Evolutionary conservation across 2,888 invertebrate species (phyloP).

Genomic region (Parelbella ahira): DNA sequence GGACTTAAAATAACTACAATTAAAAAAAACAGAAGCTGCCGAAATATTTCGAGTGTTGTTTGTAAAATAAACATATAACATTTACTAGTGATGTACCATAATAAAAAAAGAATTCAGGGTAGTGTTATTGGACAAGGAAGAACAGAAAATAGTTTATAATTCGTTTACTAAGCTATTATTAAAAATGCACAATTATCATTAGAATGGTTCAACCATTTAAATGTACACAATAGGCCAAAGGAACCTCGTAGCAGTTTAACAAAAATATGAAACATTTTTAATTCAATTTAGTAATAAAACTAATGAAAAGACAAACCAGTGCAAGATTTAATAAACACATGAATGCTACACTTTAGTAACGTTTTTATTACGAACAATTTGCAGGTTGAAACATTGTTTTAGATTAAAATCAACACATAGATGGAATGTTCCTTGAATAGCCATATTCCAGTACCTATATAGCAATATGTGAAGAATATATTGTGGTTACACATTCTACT

Average conservation of each 20-base stretch:
- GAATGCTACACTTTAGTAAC: too few species aligned
- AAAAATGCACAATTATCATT: conserved; percentile 68
- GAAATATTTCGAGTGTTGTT: too few species aligned
- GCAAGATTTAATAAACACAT: conserved; percentile 11
- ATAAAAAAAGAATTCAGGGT: too few species aligned
- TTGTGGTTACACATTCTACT: too few species aligned
- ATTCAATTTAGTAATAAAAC: conserved; percentile 16
- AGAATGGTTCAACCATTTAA: conserved; percentile 62
- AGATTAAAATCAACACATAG: conserved; percentile 25
- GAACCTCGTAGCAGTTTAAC: conserved; percentile 31
- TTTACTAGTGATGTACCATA: too few species aligned
- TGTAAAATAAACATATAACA: too few species aligned
- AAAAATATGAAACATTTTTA: neutral
- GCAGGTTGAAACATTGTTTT: conserved; percentile 10
- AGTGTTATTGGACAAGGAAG: too few species aligned
- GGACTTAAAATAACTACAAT: too few species aligned
- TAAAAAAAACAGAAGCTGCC: too few species aligned
- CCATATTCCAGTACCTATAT: too few species aligned
- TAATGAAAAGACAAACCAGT: conserved; percentile 19
- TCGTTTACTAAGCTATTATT: conserved; percentile 73
- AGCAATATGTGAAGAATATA: too few species aligned
- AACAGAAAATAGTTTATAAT: conserved; percentile 43
- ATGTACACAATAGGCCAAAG: conserved; percentile 58
- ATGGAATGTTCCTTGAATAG: conserved; percentile 19
- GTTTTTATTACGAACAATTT: conserved; percentile 2